Evolutionary conservation across 2,888 invertebrate genomes (phyloP), one percentile per base, ranked within the genome.

Genomic region (Zhengitettix transpicula): DNA sequence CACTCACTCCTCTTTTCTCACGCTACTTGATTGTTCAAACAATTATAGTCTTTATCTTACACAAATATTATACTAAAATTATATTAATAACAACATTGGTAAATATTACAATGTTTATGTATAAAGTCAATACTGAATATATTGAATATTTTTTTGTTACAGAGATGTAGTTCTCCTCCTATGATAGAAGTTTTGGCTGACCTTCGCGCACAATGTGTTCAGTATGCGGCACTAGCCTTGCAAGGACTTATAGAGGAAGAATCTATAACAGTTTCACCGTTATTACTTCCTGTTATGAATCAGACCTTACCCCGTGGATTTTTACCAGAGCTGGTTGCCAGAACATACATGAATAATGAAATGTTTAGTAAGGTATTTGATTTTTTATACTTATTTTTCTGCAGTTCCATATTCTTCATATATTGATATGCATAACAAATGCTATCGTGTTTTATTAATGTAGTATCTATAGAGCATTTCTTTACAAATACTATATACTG

Each of bases 281-380:
- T 90, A 17, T 75, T 89, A 41, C 78, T 81, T 10, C 85, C 85
- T 59, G 76, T 89, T 58, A 71, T 89, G 52, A 78, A 80, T 55
- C 85, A 86, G 65, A 82, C 79, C 57, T 75, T 89, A 28, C 89
- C 89, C 0, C 77, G 84, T 44, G 88, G 87, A 0, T 84, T 89
- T 66, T 74, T 90, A 28, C 82, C 83, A 8, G 77, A 78, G 63
- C 74, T 87, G 11, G 74, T 87, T 15, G 75, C 77, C 14, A 78
- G 81, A 59, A 82, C 82, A 11, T 80, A 83, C 66, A 72, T 74
- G 16, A 82, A 85, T 67, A 75, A 77, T 47, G 77, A 78, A 63
- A 72, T 77, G 1, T 83, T 87, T 65, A 75, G 73, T 59, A 72
- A 70, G 64, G 72, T 70, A 61, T 28, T 28, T 28, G 28, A 28